phyloP scores from a whole-genome alignment of 35 echinoderm and acorn worm genomes.

The Heliocidaris erythrogramma region DNA sequence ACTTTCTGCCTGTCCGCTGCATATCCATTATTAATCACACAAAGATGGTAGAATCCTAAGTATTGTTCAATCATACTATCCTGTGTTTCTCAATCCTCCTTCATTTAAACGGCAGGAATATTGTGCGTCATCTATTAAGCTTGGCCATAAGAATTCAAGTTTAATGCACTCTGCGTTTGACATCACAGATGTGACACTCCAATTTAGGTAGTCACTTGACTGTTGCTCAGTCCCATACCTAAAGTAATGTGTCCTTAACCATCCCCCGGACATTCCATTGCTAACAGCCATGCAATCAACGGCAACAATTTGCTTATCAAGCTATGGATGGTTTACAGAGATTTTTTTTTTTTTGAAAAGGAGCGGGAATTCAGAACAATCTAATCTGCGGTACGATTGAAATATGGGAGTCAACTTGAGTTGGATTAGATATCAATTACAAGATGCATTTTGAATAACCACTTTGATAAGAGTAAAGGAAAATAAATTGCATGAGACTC shows the following conservation, averaged over 20 bases:
- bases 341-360: conserved; percentile 11
- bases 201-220: conserved; percentile 30
- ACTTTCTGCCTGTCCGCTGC: not conserved
- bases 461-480: not conserved
- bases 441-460: not conserved
- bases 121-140: conserved; percentile 52
- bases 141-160: conserved; percentile 37
- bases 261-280: conserved; percentile 32
- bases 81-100: not conserved
- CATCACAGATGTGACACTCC: conserved; percentile 50
- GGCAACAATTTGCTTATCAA: conserved; percentile 47
- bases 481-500: not conserved
- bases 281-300: conserved; percentile 13
- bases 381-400: not conserved
- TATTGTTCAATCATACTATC: conserved; percentile 35
- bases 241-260: conserved; percentile 42
- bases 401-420: conserved; percentile 8
- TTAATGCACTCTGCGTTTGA: conserved; percentile 51
- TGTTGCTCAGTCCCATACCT: conserved; percentile 33
- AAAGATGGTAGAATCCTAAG: conserved; percentile 23
- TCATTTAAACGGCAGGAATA: not conserved
- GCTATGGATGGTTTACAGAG: conserved; percentile 35
- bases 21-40: conserved; percentile 44
- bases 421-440: not conserved
- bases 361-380: not conserved